phyloP scores from a whole-genome alignment of 2,888 invertebrate genomes.

The Mimas tiliae region DNA sequence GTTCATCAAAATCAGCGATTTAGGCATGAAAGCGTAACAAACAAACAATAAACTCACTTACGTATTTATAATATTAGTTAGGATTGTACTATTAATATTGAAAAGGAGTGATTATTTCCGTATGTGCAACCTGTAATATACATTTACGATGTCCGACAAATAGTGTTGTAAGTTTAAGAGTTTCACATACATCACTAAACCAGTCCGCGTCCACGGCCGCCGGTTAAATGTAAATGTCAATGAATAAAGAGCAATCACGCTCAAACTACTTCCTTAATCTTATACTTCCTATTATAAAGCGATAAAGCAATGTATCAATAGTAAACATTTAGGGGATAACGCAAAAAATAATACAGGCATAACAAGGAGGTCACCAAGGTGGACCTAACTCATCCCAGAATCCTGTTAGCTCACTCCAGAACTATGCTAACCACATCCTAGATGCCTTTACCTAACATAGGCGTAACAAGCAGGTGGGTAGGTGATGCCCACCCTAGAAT shows the following conservation, averaged over 20 bases:
- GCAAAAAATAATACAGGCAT: neutral
- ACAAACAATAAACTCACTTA: too few species aligned
- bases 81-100: too few species aligned
- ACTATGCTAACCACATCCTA: too few species aligned
- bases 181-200: conserved; percentile 52
- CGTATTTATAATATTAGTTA: too few species aligned
- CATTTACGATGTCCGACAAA: neutral
- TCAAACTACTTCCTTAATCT: conserved; percentile 53
- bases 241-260: conserved; percentile 48
- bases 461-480: too few species aligned
- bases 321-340: neutral
- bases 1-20: too few species aligned
- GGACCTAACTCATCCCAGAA: too few species aligned
- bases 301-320: neutral
- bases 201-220: conserved; percentile 66
- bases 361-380: too few species aligned
- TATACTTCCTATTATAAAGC: conserved; percentile 41
- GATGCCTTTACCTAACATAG: too few species aligned
- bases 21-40: too few species aligned
- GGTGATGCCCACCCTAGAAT: too few species aligned
- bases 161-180: neutral
- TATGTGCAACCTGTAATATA: neutral
- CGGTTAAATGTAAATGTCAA: conserved; percentile 65
- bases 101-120: neutral
- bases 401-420: too few species aligned